Percentiles rank a stretch among this genome's conserved stretches.
These are phyloP conservation scores for Melanogrammus aeglefinus DNA, from an alignment of 2,797 vertebrate species.

Conservation along the genomic window DNA sequence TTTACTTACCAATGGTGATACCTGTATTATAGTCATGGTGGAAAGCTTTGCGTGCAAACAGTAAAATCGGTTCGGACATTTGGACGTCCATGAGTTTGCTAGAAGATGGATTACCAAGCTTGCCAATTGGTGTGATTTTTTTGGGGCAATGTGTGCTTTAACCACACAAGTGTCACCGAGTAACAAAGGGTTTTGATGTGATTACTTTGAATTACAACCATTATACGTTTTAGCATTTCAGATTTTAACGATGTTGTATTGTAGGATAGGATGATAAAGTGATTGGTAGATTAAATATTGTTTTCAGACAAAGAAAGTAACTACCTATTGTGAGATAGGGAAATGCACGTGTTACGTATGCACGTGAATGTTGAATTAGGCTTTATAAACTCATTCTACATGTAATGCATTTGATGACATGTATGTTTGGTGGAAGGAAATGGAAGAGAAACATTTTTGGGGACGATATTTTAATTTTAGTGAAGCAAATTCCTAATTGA, in stretches of 20 bases:
- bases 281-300: background rate
- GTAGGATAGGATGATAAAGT: background rate
- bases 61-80: background rate
- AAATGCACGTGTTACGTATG: background rate
- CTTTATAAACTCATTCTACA: background rate
- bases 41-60: background rate
- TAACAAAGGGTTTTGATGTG: background rate
- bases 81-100: background rate
- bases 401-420: background rate
- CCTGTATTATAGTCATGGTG: background rate
- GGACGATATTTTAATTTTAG: background rate
- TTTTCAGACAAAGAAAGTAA: background rate
- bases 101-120: background rate
- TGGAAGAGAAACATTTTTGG: background rate
- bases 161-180: background rate
- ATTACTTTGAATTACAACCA: background rate
- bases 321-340: background rate
- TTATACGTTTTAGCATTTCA: background rate
- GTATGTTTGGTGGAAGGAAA: background rate
- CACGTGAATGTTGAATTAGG: background rate
- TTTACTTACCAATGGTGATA: background rate
- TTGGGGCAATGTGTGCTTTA: background rate
- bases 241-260: background rate
- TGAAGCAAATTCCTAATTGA: background rate
- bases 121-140: background rate